A percentile compares a stretch with the other conserved stretches of the same genome.
These are phyloP conservation scores for Cataglyphis livida DNA, from an alignment of 2,888 invertebrate species.

Conservation along the genomic window DNA sequence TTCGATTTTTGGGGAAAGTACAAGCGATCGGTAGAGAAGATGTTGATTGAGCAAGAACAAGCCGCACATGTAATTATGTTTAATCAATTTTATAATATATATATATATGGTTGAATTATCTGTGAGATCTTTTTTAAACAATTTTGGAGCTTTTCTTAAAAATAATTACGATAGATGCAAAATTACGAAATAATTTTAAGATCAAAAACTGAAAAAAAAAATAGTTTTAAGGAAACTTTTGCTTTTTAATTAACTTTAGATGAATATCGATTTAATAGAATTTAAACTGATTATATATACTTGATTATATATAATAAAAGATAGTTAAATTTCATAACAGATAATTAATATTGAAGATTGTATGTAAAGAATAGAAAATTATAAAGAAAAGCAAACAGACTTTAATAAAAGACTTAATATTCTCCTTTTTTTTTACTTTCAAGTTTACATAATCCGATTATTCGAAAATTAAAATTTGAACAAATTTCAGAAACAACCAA, in stretches of 20 bases:
- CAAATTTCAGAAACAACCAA: slow-evolving; percentile 87
- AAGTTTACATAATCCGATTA: not conserved
- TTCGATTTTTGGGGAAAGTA: slow-evolving; percentile 99
- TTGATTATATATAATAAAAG: not conserved
- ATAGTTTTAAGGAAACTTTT: not conserved
- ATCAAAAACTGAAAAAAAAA: not conserved
- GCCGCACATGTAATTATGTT: slow-evolving; percentile 87
- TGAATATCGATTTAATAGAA: not conserved
- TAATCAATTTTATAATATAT: not conserved
- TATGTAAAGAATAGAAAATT: not conserved
- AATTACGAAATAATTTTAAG: not conserved
- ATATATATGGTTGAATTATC: not conserved
- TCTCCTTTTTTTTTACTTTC: not conserved
- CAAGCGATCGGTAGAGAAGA: slow-evolving; percentile 90
- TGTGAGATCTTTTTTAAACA: not conserved
- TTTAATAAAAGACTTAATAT: not conserved
- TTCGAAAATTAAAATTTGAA: not conserved
- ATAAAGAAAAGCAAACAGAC: not conserved
- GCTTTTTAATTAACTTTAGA: not conserved
- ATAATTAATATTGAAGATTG: not conserved
- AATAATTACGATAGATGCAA: not conserved
- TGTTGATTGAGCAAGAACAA: slow-evolving; percentile 90
- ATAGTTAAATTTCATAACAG: no score
- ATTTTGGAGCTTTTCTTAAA: not conserved
- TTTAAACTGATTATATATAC: not conserved